Evolutionary conservation across 2,797 vertebrate species (phyloP).

Genomic region (Simalia tracyae): DNA sequence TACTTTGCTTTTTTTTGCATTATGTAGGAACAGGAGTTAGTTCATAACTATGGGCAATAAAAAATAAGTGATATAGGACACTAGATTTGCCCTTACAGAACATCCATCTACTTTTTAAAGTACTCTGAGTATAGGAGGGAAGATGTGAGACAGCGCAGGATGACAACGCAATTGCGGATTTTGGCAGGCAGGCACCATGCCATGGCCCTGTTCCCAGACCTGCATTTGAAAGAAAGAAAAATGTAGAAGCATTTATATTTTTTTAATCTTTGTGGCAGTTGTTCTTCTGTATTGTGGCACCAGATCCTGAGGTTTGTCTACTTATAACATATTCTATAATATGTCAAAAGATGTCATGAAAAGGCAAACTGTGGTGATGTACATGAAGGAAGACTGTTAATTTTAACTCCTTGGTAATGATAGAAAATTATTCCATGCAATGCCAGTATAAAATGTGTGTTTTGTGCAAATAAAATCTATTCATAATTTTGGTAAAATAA

Average conservation of each 20-base stretch:
- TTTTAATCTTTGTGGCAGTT: neutral
- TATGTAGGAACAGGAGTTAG: neutral
- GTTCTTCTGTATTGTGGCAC: neutral
- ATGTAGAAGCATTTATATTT: neutral
- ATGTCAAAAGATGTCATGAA: neutral
- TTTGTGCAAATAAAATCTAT: neutral
- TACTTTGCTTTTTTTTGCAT: neutral
- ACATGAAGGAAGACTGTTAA: conserved; percentile 2
- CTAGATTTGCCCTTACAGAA: neutral
- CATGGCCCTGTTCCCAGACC: neutral
- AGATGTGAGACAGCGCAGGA: neutral
- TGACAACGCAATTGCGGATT: neutral
- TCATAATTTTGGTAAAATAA: neutral
- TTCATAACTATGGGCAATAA: neutral
- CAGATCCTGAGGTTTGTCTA: neutral
- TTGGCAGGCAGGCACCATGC: neutral
- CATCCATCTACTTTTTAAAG: neutral
- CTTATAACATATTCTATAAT: neutral
- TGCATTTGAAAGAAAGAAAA: neutral
- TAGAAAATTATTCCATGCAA: neutral
- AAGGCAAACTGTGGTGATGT: neutral
- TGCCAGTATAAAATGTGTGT: neutral
- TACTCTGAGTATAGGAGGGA: neutral
- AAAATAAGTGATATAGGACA: neutral
- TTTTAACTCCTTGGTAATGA: neutral